Evolutionary conservation across 2,888 invertebrate genomes (phyloP).

Genomic region (Athalia circularis): DNA sequence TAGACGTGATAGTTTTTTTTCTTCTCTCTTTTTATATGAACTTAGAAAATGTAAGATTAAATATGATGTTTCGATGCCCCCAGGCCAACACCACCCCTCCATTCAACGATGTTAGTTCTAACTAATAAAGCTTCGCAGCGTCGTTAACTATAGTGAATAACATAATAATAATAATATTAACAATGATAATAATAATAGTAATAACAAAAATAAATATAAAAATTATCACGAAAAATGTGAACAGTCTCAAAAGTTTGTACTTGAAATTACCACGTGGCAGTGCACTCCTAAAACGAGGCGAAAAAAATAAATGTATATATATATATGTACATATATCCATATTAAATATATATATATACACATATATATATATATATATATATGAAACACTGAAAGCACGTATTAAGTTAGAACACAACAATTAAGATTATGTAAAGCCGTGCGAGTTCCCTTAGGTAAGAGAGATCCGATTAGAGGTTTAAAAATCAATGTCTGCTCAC

Average conservation of each 20-base stretch:
- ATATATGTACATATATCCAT: not conserved
- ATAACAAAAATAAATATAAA: conserved; percentile 57
- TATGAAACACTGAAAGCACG: conserved; percentile 44
- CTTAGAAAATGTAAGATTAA: no score
- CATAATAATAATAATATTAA: conserved; percentile 55
- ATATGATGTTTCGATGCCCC: conserved; percentile 21
- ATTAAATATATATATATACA: no score
- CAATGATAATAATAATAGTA: conserved; percentile 52
- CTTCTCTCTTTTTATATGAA: no score
- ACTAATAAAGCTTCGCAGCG: conserved; percentile 68
- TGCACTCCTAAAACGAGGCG: not conserved
- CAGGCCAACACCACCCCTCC: conserved; percentile 37
- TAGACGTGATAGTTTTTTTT: no score
- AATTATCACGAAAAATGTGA: conserved; percentile 59
- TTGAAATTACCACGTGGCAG: conserved; percentile 36
- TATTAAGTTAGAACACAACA: conserved; percentile 46
- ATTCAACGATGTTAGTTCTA: conserved; percentile 68
- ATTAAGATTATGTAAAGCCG: not conserved
- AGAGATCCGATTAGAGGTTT: not conserved
- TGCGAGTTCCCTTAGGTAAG: conserved; percentile 6
- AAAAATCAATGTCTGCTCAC: not conserved
- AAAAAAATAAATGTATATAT: not conserved
- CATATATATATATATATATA: no score
- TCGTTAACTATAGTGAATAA: conserved; percentile 59
- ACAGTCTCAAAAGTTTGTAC: conserved; percentile 44